phyloP scores from a whole-genome alignment of 2,797 vertebrate genomes.

The Tauraco hartlaubi region DNA sequence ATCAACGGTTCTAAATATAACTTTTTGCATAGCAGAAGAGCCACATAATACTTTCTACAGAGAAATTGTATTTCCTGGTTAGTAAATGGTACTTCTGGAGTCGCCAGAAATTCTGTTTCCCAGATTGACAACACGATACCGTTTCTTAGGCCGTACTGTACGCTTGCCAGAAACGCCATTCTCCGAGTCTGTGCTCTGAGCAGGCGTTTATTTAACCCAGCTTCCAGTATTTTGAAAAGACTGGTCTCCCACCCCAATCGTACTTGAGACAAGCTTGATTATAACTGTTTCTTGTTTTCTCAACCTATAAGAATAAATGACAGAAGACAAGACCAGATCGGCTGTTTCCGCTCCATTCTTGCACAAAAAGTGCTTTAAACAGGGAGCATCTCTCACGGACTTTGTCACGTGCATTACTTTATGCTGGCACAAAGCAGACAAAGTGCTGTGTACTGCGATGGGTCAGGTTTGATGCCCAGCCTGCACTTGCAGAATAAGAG shows the following conservation, averaged over 20 bases:
- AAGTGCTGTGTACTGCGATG: neutral
- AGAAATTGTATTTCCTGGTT: neutral
- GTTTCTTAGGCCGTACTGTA: neutral
- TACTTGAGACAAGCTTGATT: neutral
- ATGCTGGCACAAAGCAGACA: neutral
- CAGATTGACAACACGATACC: rapidly evolving
- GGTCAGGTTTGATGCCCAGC: neutral
- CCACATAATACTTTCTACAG: neutral
- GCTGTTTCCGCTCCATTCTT: neutral
- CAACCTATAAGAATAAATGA: neutral
- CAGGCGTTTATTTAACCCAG: neutral
- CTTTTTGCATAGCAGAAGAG: neutral
- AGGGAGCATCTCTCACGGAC: neutral
- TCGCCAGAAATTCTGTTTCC: conserved; percentile 7
- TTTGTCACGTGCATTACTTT: neutral
- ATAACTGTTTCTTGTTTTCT: neutral
- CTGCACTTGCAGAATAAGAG: neutral
- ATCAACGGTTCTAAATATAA: neutral
- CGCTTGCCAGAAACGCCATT: neutral
- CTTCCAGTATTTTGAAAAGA: neutral
- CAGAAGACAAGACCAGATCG: neutral
- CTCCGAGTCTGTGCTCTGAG: neutral
- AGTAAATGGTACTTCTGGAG: neutral
- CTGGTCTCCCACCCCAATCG: rapidly evolving
- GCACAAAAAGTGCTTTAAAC: neutral